phyloP scores from a whole-genome alignment of 2,797 vertebrate genomes.

The Cryptoblepharus egeriae region DNA sequence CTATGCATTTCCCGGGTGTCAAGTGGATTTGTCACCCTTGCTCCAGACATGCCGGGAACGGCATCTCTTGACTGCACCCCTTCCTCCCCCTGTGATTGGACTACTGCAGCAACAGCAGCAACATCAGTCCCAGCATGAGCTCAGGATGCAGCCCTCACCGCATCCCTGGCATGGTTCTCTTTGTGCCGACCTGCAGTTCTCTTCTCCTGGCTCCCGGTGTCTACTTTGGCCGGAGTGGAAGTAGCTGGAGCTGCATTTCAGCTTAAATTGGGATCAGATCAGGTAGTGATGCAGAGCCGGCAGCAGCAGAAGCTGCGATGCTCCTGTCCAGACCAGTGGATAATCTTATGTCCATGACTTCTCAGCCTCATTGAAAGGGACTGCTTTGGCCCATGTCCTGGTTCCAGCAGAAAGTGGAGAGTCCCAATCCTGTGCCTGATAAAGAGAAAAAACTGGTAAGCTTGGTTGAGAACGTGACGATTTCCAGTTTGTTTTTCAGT shows the following conservation, averaged over 20 bases:
- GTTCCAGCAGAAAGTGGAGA: neutral
- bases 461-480: neutral
- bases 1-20: neutral
- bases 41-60: neutral
- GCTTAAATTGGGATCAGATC: neutral
- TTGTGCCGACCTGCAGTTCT: neutral
- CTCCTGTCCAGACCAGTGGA: neutral
- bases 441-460: constrained; percentile 28
- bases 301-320: neutral
- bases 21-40: neutral
- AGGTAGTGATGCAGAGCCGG: neutral
- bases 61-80: neutral
- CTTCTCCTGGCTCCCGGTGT: too few species aligned
- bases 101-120: neutral
- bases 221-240: neutral
- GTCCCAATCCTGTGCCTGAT: neutral
- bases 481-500: too few species aligned
- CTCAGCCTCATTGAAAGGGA: neutral
- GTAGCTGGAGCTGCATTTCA: neutral
- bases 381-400: too few species aligned
- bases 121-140: neutral
- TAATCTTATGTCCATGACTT: neutral
- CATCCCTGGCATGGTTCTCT: neutral
- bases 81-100: neutral
- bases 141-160: neutral